These are phyloP conservation scores for Triplophysa dalaica DNA, from an alignment of 2,113 vertebrate genomes.

Conservation along the genomic window DNA sequence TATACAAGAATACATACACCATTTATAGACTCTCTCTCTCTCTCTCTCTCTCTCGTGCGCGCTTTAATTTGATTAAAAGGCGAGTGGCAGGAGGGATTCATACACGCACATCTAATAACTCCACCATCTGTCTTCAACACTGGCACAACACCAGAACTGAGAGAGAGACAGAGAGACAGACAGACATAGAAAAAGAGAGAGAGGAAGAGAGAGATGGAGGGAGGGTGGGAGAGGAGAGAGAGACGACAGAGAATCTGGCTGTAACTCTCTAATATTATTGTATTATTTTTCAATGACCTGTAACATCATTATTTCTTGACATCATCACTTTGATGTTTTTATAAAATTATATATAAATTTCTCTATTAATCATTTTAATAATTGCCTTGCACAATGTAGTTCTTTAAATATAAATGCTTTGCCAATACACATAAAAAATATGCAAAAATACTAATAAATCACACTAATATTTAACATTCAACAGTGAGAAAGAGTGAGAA, in stretches of 20 bases:
- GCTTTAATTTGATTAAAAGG: constrained; percentile 98
- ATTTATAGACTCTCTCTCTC: constrained; percentile 76
- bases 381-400: too few relatives aligned
- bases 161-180: constrained; percentile 3
- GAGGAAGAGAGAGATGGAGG: constrained; percentile 21
- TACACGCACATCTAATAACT: constrained; percentile 98
- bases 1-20: constrained; percentile 81
- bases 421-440: too few relatives aligned
- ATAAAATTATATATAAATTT: too few relatives aligned
- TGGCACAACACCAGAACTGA: constrained; percentile 82
- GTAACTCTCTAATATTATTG: too few relatives aligned
- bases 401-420: too few relatives aligned
- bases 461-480: too few relatives aligned
- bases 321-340: too few relatives aligned
- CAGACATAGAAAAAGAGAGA: constrained; percentile 28
- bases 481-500: constrained; percentile 1
- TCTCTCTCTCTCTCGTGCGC: constrained; percentile 77
- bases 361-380: too few relatives aligned
- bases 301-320: too few relatives aligned
- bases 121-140: constrained; percentile 93
- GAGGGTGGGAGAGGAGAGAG: neutral
- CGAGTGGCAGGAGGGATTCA: constrained; percentile 93
- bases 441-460: too few relatives aligned
- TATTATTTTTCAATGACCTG: too few relatives aligned
- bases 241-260: neutral